Percentiles rank a stretch among this genome's conserved stretches.
phyloP scores from a whole-genome alignment of 2,888 invertebrate genomes.

The Calliphora vomitoria region DNA sequence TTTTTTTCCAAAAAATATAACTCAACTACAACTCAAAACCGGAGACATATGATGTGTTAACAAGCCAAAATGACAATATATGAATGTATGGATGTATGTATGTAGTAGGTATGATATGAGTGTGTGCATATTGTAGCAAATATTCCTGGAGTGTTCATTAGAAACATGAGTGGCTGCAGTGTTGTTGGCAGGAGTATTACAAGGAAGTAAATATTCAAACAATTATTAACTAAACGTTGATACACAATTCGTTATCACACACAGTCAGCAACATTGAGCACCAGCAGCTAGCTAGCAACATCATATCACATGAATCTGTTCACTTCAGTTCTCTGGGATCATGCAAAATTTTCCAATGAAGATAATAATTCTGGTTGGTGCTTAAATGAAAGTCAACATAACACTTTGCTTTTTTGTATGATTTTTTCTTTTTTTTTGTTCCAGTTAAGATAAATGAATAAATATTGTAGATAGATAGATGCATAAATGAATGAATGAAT shows the following conservation, averaged over 20 bases:
- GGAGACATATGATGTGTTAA: conserved; percentile 66
- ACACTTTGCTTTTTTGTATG: conserved; percentile 27
- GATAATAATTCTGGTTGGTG: conserved; percentile 55
- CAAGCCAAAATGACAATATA: conserved; percentile 64
- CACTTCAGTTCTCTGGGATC: conserved; percentile 8
- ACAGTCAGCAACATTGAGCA: background rate
- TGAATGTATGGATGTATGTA: conserved; percentile 2
- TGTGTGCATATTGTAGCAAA: conserved; percentile 4
- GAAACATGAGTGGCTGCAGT: conserved; percentile 28
- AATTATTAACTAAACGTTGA: conserved; percentile 64
- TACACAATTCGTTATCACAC: conserved; percentile 49
- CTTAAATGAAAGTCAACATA: conserved; percentile 71
- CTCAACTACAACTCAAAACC: conserved; percentile 53
- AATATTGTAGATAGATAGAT: conserved; percentile 51
- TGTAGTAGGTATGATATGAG: no score
- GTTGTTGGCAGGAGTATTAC: conserved; percentile 12
- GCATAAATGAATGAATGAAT: conserved; percentile 30
- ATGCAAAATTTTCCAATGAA: conserved; percentile 55
- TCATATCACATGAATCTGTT: background rate
- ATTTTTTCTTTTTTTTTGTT: conserved; percentile 20
- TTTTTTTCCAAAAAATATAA: conserved; percentile 2
- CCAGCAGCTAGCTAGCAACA: background rate
- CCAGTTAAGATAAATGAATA: conserved; percentile 68
- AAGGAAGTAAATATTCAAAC: conserved; percentile 62
- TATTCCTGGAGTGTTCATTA: conserved; percentile 63